Evolutionary conservation across 2,113 vertebrate genomes (phyloP), one percentile per base, ranked within the genome.

Genomic region (Syngnathus floridae): DNA sequence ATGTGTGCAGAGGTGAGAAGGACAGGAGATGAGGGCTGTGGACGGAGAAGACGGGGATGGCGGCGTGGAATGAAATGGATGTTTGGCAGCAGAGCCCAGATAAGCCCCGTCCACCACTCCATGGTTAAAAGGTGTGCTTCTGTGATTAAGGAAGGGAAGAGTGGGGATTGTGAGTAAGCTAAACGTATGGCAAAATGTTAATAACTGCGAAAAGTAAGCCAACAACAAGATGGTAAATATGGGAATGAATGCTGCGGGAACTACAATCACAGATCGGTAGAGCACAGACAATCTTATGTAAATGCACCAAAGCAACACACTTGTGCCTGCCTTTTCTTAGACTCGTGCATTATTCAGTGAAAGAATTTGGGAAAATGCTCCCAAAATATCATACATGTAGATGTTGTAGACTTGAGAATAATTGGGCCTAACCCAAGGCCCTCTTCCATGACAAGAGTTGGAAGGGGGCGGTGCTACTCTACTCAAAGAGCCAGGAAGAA

Each of bases 1-100:
- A 69, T 75, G 72, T 13, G 5, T 21, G 36, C 70, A 73, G 71
- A 78, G 81, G 83, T 81, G 76, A 82, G 71, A 59, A 72, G 67
- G 71, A 75, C 64, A 71, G 66, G 56, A 68, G 69, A 78, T 66
- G 79, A 73, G 64, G 75, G 63, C 68, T 62, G 67, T 48, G 70
- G 75, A 72, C 21, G 46, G 62, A 21, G 8, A 8, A 21, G 48
- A 49, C 19, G 19, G 68, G 72, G 72, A 74, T 64, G 60, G 74
- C n/a, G 8, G 58, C 22, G 0, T 62, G 6, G 40, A 75, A 77
- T 62, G 6, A 36, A 75, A 77, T 62, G 69, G 64, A 69, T 78
- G 76, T 80, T 84, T 69, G 69, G 67, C 60, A 51, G 67, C 35
- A 3, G 45, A 49, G 22, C 40, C 2, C 52, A 79, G 79, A 86